phyloP scores from a whole-genome alignment of 2,888 invertebrate genomes.

The Tridacna crocea region DNA sequence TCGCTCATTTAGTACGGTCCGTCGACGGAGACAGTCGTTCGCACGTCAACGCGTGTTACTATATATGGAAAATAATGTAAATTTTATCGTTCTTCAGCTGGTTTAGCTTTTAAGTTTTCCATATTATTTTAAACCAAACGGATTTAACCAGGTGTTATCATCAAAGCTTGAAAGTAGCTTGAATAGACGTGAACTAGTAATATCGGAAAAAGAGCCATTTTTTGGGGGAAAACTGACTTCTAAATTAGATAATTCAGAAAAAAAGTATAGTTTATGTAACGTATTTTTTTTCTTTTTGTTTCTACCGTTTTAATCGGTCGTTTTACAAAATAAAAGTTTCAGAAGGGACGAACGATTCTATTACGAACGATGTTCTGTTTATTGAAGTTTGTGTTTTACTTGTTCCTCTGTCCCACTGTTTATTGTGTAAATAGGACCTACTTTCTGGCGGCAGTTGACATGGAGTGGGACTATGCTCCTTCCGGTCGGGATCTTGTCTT shows the following conservation, averaged over 20 bases:
- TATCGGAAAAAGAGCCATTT: too few relatives aligned
- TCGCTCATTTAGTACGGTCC: slow-evolving; percentile 17
- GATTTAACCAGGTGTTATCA: not conserved
- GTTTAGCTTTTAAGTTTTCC: not conserved
- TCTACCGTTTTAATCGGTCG: too few relatives aligned
- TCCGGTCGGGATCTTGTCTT: slow-evolving; percentile 58
- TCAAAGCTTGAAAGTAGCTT: not conserved
- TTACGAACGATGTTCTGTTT: too few relatives aligned
- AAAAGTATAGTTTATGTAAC: too few relatives aligned
- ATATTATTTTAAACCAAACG: not conserved
- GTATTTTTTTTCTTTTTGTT: too few relatives aligned
- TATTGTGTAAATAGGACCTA: slow-evolving; percentile 48
- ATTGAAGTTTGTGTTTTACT: not conserved
- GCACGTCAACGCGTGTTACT: slow-evolving; percentile 13
- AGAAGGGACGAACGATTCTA: too few relatives aligned
- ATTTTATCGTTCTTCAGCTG: slow-evolving; percentile 1
- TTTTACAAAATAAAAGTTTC: too few relatives aligned
- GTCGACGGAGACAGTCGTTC: slow-evolving; percentile 12
- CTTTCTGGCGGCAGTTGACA: slow-evolving; percentile 68
- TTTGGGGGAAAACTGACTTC: too few relatives aligned
- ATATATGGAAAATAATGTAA: slow-evolving; percentile 12
- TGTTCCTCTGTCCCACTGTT: slow-evolving; percentile 25
- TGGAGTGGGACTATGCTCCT: slow-evolving; percentile 71
- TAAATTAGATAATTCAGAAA: too few relatives aligned
- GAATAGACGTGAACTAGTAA: too few relatives aligned